Base-by-base conservation (phyloP, 2,113 vertebrate species). In the Arothron firmamentum region DNA sequence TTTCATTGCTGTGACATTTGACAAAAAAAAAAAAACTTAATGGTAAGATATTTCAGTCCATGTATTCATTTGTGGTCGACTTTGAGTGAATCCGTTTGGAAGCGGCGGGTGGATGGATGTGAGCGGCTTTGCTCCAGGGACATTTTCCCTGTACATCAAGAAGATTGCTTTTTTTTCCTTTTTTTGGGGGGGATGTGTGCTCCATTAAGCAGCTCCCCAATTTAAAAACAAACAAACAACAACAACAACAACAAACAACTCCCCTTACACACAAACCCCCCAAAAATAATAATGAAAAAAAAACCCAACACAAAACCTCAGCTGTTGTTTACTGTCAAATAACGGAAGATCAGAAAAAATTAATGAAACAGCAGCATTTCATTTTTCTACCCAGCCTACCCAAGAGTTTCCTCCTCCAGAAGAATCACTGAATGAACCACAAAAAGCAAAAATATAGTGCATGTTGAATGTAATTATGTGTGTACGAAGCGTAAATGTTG, bases 1-100 rank as follows among this genome's bases (percentile, higher is more conserved):
- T 84, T 85, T 84, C 71, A 85, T 84, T 80, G 82, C 67, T 63
- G 57, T 89, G 87, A 87, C 87, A 87, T 89, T 86, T 87, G 78
- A 84, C 75, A 16, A 19, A 42, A 41, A 41, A 19, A 60, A 80
- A 63, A 60, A 77, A 82, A 75, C 53, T 31, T 80, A 80, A 87
- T 73, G 71, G 68, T 80, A 74, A 80, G 74, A 74, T 84, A 82
- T 85, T 78, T 79, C 75, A 65, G 69, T 67, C 67, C 17, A 34
- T 68, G 59, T 72, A 62, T 80, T 85, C 51, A 67, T 80, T 79
- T 77, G 69, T 42, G 2, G 62, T 72, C 17, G 52, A 83, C 76
- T 76, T 74, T 58, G 62, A 82, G 65, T 53, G 69, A 72, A 58
- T 72, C 54, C 45, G 66, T 73, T 60, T 64, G 56, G 67, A 72